Percentiles rank a stretch among this genome's conserved stretches.
These are phyloP conservation scores for Hirtodrosophila alboralis DNA, from an alignment of 2,888 invertebrate genomes.

Conservation along the genomic window DNA sequence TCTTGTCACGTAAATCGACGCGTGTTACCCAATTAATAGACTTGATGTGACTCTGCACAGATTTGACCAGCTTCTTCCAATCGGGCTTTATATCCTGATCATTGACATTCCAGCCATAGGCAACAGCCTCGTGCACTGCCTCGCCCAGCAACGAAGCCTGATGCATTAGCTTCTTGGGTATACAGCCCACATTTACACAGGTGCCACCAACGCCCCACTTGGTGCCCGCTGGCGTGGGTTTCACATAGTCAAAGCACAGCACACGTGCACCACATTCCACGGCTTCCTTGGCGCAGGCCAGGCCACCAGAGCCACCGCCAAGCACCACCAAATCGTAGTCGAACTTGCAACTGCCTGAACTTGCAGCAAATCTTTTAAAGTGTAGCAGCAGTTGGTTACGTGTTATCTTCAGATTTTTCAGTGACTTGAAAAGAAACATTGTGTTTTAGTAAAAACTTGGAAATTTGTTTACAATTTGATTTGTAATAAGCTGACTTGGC, in stretches of 20 bases:
- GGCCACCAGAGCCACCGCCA: slow-evolving; percentile 97
- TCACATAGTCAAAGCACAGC: slow-evolving; percentile 93
- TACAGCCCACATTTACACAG: slow-evolving; percentile 99
- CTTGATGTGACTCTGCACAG: slow-evolving; percentile 95
- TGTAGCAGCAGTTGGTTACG: slow-evolving; percentile 1
- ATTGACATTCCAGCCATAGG: slow-evolving; percentile 92
- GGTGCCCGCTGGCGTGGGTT: slow-evolving; percentile 92
- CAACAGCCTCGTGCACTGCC: slow-evolving; percentile 91
- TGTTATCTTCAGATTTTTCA: neutral
- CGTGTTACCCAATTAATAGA: slow-evolving; percentile 98
- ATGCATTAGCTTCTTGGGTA: slow-evolving; percentile 99
- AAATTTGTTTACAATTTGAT: slow-evolving; percentile 23
- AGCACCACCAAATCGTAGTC: slow-evolving; percentile 97
- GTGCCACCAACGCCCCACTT: slow-evolving; percentile 99
- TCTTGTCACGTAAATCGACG: slow-evolving; percentile 94
- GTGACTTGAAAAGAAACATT: slow-evolving; percentile 36
- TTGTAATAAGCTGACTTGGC: neutral
- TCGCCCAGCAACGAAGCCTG: slow-evolving; percentile 96
- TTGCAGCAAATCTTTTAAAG: neutral
- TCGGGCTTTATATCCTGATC: slow-evolving; percentile 87
- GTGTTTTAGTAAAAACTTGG: slow-evolving; percentile 20
- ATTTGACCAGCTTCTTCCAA: slow-evolving; percentile 90
- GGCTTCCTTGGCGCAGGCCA: slow-evolving; percentile 97
- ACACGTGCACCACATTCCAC: slow-evolving; percentile 91
- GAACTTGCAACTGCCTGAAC: slow-evolving; percentile 79